These are phyloP conservation scores for Stegostoma tigrinum DNA, from an alignment of 2,113 vertebrate genomes.

Conservation along the genomic window DNA sequence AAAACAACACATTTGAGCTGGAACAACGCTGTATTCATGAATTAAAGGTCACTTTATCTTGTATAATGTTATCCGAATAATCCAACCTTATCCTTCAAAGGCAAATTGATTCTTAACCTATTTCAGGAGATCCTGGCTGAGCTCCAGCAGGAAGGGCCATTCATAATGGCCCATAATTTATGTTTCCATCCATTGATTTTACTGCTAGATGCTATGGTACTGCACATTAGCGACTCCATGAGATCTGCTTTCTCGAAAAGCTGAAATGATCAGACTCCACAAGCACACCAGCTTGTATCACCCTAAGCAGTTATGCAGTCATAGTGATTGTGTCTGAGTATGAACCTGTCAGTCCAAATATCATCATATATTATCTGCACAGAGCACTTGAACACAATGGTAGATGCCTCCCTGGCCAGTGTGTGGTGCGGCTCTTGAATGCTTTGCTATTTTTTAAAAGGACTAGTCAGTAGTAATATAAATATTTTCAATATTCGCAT, in stretches of 20 bases:
- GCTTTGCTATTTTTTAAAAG: not conserved
- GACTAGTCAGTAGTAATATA: not conserved
- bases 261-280: not conserved
- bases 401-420: not conserved
- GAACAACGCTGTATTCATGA: not conserved
- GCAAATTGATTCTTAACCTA: not conserved
- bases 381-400: not conserved
- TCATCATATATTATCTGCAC: not conserved
- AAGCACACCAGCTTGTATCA: not conserved
- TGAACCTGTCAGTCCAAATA: not conserved
- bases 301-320: not conserved
- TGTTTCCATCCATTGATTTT: not conserved
- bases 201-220: not conserved
- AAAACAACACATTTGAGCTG: not conserved
- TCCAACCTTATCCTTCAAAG: not conserved
- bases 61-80: not conserved
- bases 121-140: not conserved
- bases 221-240: too few species aligned
- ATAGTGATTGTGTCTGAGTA: not conserved
- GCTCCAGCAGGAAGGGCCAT: not conserved
- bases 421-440: too few species aligned
- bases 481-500: not conserved
- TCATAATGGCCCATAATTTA: not conserved
- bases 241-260: not conserved
- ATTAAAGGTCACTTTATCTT: not conserved